Base-by-base conservation (phyloP, 2,797 vertebrate species). In the Pachyuromys duprasi region DNA sequence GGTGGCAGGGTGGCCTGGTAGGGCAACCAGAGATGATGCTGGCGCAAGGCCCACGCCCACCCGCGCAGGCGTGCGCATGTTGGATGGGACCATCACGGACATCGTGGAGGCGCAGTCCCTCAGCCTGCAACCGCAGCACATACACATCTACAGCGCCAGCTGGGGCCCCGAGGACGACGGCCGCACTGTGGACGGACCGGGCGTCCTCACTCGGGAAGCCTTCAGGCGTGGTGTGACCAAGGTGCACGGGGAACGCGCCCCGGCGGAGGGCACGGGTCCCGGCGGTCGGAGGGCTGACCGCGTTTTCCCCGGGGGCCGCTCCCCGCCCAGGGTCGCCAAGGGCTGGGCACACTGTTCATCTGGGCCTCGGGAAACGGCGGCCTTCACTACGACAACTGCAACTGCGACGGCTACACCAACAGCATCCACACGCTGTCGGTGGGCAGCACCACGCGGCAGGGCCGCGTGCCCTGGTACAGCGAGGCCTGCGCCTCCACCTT, bases 81-180 rank as follows among this genome's bases (percentile, higher is more conserved):
- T 99, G 97, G 99, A 99, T 0, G 99, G 99, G 0, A 96, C 98
- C 92, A 98, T 99, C 97, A 99, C 98, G 0, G 99, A 99, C 60
- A 26, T 99, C 1, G 98, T 99, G 39, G 99, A 99, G 97, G 99
- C 99, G 12, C 99, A 98, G 97, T 99, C 99, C 0, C 98, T 99
- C 96, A 99, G 99, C 87, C 98, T 99, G 89, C 98, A 90, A 22
- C 98, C 99, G 0, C 99, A 99, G 98, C 98, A 99, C 98, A 99
- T 99, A 53, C 98, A 99, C 97, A 98, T 99, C 98, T 99, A 99
- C 98, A 99, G 99, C 0, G 99, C 99, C 98, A 99, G 99, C 98
- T 99, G 99, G 99, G 99, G 99, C 0, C 99, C 99, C 0, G 98
- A 98, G 89, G 99, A 99, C 0, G 99, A 99, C 0, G 99, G 99